Evolutionary conservation across 53 echinoderm and acorn worm species (phyloP).

Genomic region (Paelopatides confundens): DNA sequence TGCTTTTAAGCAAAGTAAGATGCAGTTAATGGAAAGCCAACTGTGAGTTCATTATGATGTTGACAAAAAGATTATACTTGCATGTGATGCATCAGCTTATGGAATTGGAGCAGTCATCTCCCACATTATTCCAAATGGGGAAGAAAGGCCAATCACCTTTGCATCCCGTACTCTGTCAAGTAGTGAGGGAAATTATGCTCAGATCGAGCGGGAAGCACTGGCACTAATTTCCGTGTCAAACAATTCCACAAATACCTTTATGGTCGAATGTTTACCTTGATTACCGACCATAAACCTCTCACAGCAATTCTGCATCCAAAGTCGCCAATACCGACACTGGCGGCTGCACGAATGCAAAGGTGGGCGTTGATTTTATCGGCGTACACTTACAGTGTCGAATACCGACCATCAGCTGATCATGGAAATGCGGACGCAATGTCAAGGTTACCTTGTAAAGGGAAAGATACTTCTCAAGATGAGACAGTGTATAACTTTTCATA

Average conservation of each 20-base stretch:
- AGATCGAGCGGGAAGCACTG: conserved; percentile 60
- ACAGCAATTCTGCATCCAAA: conserved; percentile 56
- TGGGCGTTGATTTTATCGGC: conserved; percentile 61
- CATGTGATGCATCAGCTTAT: conserved; percentile 32
- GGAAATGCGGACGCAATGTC: conserved; percentile 64
- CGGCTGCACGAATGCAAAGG: conserved; percentile 56
- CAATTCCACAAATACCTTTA: conserved; percentile 64
- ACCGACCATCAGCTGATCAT: conserved; percentile 53
- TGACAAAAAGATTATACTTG: not conserved
- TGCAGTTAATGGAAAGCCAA: conserved; percentile 21
- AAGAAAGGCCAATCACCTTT: conserved; percentile 72
- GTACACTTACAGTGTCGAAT: conserved; percentile 59
- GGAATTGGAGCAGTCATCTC: conserved; percentile 64
- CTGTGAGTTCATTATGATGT: not conserved
- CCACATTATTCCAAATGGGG: conserved; percentile 51
- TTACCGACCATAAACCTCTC: conserved; percentile 67
- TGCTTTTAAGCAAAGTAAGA: conserved; percentile 59
- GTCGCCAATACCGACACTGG: conserved; percentile 52
- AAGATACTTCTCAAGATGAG: not conserved
- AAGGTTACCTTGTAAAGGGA: not conserved
- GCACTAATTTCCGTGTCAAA: conserved; percentile 36
- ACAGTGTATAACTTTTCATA: not conserved
- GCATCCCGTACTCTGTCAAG: conserved; percentile 61
- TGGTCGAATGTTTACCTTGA: conserved; percentile 53
- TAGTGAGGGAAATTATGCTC: conserved; percentile 63